Percentiles rank a stretch among this genome's conserved stretches.
These are phyloP conservation scores for Xanthia togata DNA, from an alignment of 2,888 invertebrate genomes.

Conservation along the genomic window DNA sequence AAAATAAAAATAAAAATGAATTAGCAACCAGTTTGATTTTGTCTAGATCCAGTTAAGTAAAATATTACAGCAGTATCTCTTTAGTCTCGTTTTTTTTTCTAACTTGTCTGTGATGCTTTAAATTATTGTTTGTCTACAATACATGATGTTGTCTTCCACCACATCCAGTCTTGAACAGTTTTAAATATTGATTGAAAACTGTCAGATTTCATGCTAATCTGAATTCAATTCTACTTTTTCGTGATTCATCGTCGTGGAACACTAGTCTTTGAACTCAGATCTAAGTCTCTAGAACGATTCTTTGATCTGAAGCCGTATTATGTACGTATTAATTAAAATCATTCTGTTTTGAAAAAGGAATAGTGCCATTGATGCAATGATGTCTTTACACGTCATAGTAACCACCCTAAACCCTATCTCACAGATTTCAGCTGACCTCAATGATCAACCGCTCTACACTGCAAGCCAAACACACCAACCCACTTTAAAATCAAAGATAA, in stretches of 20 bases:
- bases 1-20: no score
- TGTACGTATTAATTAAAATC: neutral
- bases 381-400: neutral
- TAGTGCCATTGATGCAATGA: neutral
- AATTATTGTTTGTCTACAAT: no score
- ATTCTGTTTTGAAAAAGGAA: neutral
- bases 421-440: neutral
- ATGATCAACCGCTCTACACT: slow-evolving; percentile 14
- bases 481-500: slow-evolving; percentile 57
- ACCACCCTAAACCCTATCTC: neutral
- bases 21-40: no score
- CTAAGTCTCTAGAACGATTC: neutral
- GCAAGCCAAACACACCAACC: slow-evolving; percentile 19
- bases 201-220: neutral
- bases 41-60: no score
- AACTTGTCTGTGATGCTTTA: no score
- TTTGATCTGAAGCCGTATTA: neutral
- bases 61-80: no score
- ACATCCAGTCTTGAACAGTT: neutral
- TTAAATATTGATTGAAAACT: neutral
- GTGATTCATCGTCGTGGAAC: neutral
- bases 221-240: neutral
- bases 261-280: neutral
- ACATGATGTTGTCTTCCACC: no score
- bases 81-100: no score